These are phyloP conservation scores for Helicoverpa assulta DNA, from an alignment of 2,888 invertebrate species.

Conservation along the genomic window DNA sequence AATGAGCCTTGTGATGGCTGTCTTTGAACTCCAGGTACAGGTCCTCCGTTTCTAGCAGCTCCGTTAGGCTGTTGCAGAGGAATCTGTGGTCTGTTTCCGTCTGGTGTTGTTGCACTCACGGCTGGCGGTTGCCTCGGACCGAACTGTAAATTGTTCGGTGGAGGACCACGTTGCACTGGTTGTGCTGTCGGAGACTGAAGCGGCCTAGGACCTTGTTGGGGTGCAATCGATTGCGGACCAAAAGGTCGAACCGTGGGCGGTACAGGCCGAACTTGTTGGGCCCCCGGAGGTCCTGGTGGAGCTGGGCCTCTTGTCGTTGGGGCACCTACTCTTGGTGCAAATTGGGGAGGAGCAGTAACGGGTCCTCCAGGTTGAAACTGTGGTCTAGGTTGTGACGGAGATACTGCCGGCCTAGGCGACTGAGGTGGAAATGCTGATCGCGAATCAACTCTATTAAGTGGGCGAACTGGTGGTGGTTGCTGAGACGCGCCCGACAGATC, in stretches of 20 bases:
- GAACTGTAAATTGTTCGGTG: conserved; percentile 86
- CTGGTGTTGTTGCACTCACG: conserved; percentile 79
- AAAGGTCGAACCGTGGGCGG: conserved; percentile 77
- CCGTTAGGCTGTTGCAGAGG: conserved; percentile 75
- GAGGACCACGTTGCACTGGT: conserved; percentile 82
- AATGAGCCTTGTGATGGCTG: conserved; percentile 85
- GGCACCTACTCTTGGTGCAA: conserved; percentile 78
- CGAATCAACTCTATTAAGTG: conserved; percentile 82
- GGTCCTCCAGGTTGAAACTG: conserved; percentile 87
- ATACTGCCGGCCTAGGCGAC: conserved; percentile 74
- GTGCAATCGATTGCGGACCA: conserved; percentile 81
- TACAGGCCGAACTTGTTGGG: conserved; percentile 76
- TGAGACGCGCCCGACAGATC: conserved; percentile 73
- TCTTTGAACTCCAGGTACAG: conserved; percentile 73
- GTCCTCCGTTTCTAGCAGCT: conserved; percentile 72
- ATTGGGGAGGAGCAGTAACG: conserved; percentile 78
- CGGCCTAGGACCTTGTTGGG: conserved; percentile 79
- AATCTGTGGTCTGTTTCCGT: conserved; percentile 74
- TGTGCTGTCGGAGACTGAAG: conserved; percentile 76
- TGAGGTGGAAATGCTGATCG: conserved; percentile 80
- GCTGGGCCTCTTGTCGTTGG: conserved; percentile 76
- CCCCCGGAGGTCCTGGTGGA: conserved; percentile 73
- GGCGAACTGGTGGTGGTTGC: conserved; percentile 77
- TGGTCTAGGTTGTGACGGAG: conserved; percentile 77
- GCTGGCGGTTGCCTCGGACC: conserved; percentile 86